Evolutionary conservation across 1,140 invertebrate species (phyloP).

Genomic region (Muscidifurax raptorellus): DNA sequence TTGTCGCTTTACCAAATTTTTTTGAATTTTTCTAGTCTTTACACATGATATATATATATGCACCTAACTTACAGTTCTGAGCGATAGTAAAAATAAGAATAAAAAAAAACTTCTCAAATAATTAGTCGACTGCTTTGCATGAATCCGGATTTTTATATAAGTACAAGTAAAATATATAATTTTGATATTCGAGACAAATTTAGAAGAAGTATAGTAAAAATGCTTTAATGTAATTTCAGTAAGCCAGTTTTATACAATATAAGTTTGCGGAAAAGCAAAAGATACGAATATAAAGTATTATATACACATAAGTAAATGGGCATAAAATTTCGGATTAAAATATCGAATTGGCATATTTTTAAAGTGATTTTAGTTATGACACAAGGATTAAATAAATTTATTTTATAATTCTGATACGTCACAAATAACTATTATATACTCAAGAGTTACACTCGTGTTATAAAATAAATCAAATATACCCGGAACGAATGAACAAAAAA

Average conservation of each 20-base stretch:
- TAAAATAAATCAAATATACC: constrained; percentile 9
- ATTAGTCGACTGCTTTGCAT: neutral
- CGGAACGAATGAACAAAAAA: constrained; percentile 15
- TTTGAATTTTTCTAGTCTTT: no score
- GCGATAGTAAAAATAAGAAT: neutral
- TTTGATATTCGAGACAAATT: neutral
- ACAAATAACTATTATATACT: neutral
- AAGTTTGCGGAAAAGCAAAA: neutral
- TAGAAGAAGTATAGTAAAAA: neutral
- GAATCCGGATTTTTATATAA: neutral
- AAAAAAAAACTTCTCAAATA: neutral
- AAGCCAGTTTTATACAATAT: neutral
- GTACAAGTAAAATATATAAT: neutral
- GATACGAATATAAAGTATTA: no score
- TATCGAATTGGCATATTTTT: neutral
- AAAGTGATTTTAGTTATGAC: neutral
- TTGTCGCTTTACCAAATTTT: no score
- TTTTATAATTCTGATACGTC: constrained; percentile 4
- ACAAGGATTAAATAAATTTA: neutral
- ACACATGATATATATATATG: neutral
- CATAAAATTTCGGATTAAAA: neutral
- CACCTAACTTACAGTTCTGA: neutral
- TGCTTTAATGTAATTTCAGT: neutral
- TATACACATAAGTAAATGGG: no score
- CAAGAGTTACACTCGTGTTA: constrained; percentile 14